These are phyloP conservation scores for Limnodromus scolopaceus DNA, from an alignment of 2,797 vertebrate genomes.

Conservation along the genomic window DNA sequence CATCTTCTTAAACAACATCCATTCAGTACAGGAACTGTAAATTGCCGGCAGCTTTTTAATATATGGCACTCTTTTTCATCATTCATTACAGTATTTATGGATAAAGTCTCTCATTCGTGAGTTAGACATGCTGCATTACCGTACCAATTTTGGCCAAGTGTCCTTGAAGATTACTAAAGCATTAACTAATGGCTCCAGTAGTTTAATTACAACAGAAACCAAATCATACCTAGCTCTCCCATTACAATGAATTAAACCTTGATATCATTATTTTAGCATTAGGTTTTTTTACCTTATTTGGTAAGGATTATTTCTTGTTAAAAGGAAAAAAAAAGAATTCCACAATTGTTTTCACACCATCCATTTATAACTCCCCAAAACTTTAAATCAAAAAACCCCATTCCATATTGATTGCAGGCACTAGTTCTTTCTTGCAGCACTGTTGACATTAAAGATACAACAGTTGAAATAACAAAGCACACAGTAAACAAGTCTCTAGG, in stretches of 20 bases:
- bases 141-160: not conserved
- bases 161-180: not conserved
- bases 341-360: not conserved
- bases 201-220: constrained; percentile 10
- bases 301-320: not conserved
- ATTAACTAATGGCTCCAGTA: not conserved
- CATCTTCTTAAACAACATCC: constrained; percentile 19
- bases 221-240: not conserved
- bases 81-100: not conserved
- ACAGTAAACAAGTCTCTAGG: not conserved
- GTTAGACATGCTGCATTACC: not conserved
- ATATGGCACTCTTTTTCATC: not conserved
- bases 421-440: not conserved
- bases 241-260: not conserved
- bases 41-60: constrained; percentile 13
- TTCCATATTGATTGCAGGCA: not conserved
- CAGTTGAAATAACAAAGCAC: not conserved
- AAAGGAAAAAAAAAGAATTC: not conserved
- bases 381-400: not conserved
- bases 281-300: not conserved
- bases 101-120: not conserved
- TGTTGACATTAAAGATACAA: not conserved
- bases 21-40: not conserved
- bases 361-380: not conserved
- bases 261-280: not conserved